Base-by-base conservation (phyloP, 2,113 vertebrate species). In the Petromus typicus region DNA sequence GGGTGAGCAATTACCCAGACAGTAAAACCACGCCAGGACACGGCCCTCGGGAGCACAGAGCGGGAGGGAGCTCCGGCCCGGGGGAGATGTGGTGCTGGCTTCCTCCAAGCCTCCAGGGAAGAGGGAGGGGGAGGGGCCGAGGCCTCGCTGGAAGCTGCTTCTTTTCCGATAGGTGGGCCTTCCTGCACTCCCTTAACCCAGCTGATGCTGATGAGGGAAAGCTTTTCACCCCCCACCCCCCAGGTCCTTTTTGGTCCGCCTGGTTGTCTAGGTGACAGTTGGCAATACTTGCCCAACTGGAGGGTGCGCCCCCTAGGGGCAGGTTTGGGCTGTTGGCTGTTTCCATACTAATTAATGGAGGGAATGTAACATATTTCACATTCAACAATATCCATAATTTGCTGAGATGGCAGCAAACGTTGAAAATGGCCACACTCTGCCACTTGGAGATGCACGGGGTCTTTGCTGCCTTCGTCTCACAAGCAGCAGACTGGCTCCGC, bases 111-210 rank as follows among this genome's bases (percentile, higher is more conserved):
- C 45, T 51, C 75, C 45, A 17, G 14, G 45, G 75, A 13, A 48
- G 45, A 27, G 3, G 45, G 45, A 1, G 16, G 45, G 2, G 30
- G 17, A 10, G 16, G 48, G 27, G 43, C 17, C 16, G 18, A 34
- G 48, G 45, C 48, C 12, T 5, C 7, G 23, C 22, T 30, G 40
- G 40, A 75, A 45, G 23, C 40, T 7, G 61, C 45, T 51, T 43
- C 9, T 79, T 37, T 80, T 18, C 34, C 81, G 51, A 51, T 3
- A 5, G 76, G 5, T 1, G 13, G 13, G 17, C 59, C 22, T 76
- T 51, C 4, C 1, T 61, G 88, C 69, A 45, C 3, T 48, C 34
- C 1, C 34, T 8, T 6, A 4, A 8, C 37, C 2, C 3, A 0
- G 8, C 56, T 20, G 56, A 18, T 17, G 56, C 17, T 10, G 2